Percentiles rank a stretch among this genome's conserved stretches.
phyloP scores from a whole-genome alignment of 1,140 invertebrate species.

The Pseudobourletiella spinata region DNA sequence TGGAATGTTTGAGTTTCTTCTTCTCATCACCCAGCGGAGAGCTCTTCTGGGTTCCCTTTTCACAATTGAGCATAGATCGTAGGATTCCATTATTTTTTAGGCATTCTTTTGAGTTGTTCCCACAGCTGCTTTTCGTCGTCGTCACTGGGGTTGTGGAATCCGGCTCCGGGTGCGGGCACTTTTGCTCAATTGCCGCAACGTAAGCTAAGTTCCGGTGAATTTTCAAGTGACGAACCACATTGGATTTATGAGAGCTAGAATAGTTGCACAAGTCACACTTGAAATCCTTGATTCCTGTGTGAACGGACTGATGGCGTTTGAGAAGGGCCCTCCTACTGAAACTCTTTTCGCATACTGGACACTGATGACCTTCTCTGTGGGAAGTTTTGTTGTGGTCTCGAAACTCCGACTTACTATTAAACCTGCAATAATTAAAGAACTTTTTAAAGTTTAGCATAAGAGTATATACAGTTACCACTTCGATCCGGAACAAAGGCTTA shows the following conservation, averaged over 20 bases:
- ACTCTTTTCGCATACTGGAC: conserved; percentile 41
- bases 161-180: not conserved
- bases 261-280: conserved; percentile 44
- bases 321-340: conserved; percentile 47
- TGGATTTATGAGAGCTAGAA: conserved; percentile 47
- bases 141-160: not conserved
- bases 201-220: conserved; percentile 21
- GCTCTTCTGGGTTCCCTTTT: no score
- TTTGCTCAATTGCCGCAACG: not conserved
- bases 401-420: conserved; percentile 8
- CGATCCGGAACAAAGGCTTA: not conserved
- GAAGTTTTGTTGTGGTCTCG: conserved; percentile 25
- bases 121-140: not conserved
- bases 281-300: conserved; percentile 44
- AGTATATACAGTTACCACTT: no score
- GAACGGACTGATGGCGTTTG: conserved; percentile 45
- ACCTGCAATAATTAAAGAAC: conserved; percentile 7
- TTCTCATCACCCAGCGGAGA: not conserved
- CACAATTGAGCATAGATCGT: not conserved
- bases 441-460: no score
- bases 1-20: not conserved
- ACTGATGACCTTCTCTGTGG: conserved; percentile 44
- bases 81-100: not conserved
- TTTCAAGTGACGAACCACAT: conserved; percentile 44
- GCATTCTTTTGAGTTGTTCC: not conserved